Base-by-base conservation (phyloP, 2,113 vertebrate species). In the Chaenogobius annularis region DNA sequence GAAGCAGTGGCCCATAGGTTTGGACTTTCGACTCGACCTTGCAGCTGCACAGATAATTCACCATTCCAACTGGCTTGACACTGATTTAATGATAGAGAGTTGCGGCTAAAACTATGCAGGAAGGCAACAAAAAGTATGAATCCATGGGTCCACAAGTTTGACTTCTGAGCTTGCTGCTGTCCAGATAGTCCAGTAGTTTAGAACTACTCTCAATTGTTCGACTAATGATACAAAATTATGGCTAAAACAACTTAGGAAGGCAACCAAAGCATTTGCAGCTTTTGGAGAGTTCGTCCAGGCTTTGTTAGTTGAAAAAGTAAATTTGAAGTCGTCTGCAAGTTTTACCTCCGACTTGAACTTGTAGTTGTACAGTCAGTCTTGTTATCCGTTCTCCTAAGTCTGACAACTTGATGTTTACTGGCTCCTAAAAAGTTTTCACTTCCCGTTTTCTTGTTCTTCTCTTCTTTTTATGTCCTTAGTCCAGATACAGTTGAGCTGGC, bases 371-470 rank as follows among this genome's bases (percentile, higher is more conserved):
- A 43, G 61, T 40, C n/a, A 23, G 73, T 81, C 66, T 64, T 71
- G 64, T 70, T 72, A 65, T 68, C 55, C 69, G 78, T 64, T 37
- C 62, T 70, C 72, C 64, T 50, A 58, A 58, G 69, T 68, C 75
- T 67, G 68, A 81, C 79, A 91, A 77, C 85, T 93, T 89, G 88
- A 81, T 87, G 43, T 48, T 72, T 61, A 50, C 35, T 31, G n/a
- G 46, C 58, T 72, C 47, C 50, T 52, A 71, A 44, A 13, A 0
- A 9, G 1, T 70, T 15, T 63, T 47, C 77, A 10, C 80, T 77
- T 79, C 37, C 69, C 77, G 82, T 72, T 17, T 37, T 72, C 55
- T 56, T 59, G 72, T 58, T 40, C 46, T n/a, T 66, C 48, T 68
- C 23, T 59, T 66, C 48, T 65, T 71, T 65, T 44, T 66, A 26